Base-by-base conservation (phyloP, 2,888 invertebrate species). In the Doris montereyensis region DNA sequence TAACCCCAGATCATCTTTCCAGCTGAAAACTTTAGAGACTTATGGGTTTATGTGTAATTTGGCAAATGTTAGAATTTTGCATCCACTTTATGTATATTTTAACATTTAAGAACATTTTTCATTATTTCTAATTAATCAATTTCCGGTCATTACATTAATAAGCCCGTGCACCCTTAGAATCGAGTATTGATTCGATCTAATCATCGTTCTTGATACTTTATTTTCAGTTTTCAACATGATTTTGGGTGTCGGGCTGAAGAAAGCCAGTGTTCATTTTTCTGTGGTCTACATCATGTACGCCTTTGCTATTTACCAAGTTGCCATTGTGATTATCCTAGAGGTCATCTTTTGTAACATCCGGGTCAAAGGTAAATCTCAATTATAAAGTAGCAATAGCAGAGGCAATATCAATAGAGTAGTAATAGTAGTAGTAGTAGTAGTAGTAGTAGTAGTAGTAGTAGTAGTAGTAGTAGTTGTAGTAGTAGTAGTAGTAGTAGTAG, bases 151-250 rank as follows among this genome's bases (percentile, higher is more conserved):
- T n/a, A n/a, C n/a, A n/a, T n/a, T n/a, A n/a, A n/a, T n/a, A n/a
- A n/a, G n/a, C n/a, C n/a, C n/a, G n/a, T n/a, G n/a, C n/a, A n/a
- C n/a, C n/a, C n/a, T n/a, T n/a, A n/a, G n/a, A n/a, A n/a, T n/a
- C n/a, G n/a, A n/a, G n/a, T n/a, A n/a, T n/a, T n/a, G n/a, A n/a
- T n/a, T n/a, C n/a, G n/a, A n/a, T n/a, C n/a, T n/a, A n/a, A n/a
- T n/a, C n/a, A n/a, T n/a, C n/a, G n/a, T n/a, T n/a, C n/a, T n/a
- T n/a, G n/a, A n/a, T n/a, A n/a, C n/a, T n/a, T n/a, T n/a, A 5
- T 62, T 13, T 94, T 4, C 93, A 97, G 97, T 97, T 91, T 95
- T 96, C n/a, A 95, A 97, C 68, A 95, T 98, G 87, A 97, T 97
- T 94, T 95, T 97, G 88, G 96, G 97, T 32, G 95, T 96, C 2